Conservation (phyloP, 2,113 vertebrate species). For the Lepisosteus oculatus region DNA sequence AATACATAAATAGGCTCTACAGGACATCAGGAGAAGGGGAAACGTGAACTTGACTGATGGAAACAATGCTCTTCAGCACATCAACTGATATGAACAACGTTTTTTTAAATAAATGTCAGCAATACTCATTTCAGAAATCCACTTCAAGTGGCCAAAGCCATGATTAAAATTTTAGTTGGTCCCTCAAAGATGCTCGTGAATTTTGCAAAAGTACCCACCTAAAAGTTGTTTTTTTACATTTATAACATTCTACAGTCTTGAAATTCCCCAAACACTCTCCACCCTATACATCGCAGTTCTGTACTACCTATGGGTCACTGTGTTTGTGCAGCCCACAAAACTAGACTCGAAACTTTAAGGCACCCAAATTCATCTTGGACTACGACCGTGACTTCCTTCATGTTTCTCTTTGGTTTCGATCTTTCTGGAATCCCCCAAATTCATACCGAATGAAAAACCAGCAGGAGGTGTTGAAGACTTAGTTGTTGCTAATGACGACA, state of each 20-base stretch:
- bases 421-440: constrained; percentile 21
- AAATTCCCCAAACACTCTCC: constrained; percentile 8
- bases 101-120: constrained; percentile 19
- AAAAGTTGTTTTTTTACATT: neutral
- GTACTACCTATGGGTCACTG: neutral
- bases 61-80: constrained; percentile 16
- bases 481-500: neutral
- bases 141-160: neutral
- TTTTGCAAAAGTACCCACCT: neutral
- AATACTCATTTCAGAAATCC: constrained; percentile 14
- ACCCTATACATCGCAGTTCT: constrained; percentile 3
- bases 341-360: constrained; percentile 21
- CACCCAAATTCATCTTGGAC: constrained; percentile 6
- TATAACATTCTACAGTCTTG: constrained; percentile 9
- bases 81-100: constrained; percentile 3
- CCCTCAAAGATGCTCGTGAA: constrained; percentile 6
- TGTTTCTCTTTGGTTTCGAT: constrained; percentile 24
- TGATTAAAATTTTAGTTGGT: constrained; percentile 10
- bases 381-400: neutral
- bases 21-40: neutral
- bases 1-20: neutral
- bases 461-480: constrained; percentile 6
- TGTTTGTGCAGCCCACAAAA: constrained; percentile 10
- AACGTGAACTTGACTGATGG: neutral
- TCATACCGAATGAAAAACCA: constrained; percentile 20